Percentiles rank a stretch among this genome's conserved stretches.
phyloP scores from a whole-genome alignment of 1,140 invertebrate genomes.

The Drosophila lini region DNA sequence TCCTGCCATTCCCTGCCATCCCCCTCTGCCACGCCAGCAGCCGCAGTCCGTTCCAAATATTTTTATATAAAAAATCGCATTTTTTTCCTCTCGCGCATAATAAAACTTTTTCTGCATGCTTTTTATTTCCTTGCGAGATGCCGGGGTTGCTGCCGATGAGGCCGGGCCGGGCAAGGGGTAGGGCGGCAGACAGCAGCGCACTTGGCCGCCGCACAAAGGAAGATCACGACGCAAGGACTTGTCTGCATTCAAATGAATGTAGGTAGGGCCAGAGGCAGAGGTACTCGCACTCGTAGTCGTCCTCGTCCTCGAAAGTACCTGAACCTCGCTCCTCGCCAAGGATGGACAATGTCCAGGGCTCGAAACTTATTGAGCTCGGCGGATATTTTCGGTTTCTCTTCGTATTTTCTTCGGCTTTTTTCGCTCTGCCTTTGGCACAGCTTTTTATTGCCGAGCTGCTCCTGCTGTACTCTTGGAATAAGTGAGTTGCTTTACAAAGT shows the following conservation, averaged over 20 bases:
- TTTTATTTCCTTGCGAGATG: slow-evolving; percentile 75
- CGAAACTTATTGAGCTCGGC: slow-evolving; percentile 73
- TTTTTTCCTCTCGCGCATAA: slow-evolving; percentile 63
- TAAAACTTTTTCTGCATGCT: slow-evolving; percentile 74
- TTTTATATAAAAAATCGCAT: slow-evolving; percentile 75
- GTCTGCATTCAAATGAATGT: slow-evolving; percentile 81
- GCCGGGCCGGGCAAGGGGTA: slow-evolving; percentile 12
- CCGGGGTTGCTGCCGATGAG: slow-evolving; percentile 35
- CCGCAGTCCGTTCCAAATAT: slow-evolving; percentile 71
- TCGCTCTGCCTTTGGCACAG: slow-evolving; percentile 9
- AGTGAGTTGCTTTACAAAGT: slow-evolving; percentile 14
- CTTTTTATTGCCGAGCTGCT: slow-evolving; percentile 41
- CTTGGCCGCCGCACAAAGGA: slow-evolving; percentile 80
- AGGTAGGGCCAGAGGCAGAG: slow-evolving; percentile 48
- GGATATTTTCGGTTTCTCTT: slow-evolving; percentile 48
- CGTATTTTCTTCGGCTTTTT: slow-evolving; percentile 8
- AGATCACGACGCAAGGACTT: slow-evolving; percentile 78
- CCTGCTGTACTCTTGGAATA: slow-evolving; percentile 28
- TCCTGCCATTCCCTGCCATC: slow-evolving; percentile 17
- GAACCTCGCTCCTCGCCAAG: slow-evolving; percentile 66
- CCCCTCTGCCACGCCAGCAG: slow-evolving; percentile 21
- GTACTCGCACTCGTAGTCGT: slow-evolving; percentile 53
- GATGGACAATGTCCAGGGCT: slow-evolving; percentile 79
- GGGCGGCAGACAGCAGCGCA: slow-evolving; percentile 66
- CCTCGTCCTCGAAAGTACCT: slow-evolving; percentile 72